Base-by-base conservation (phyloP, 2,888 invertebrate genomes). In the Pegoplata infirma region DNA sequence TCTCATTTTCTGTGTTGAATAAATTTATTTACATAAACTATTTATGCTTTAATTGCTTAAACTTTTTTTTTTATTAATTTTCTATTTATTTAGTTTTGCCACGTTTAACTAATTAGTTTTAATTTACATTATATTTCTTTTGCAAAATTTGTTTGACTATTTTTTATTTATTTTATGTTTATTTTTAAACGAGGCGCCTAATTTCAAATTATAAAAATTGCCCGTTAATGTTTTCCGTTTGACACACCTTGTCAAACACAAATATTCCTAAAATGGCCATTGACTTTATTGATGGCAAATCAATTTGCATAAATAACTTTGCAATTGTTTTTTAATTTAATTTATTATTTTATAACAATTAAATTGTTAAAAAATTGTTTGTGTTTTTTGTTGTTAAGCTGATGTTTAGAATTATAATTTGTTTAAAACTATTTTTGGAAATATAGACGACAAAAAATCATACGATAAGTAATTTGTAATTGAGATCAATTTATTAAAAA, bases 191-290 rank as follows among this genome's bases (percentile, higher is more conserved):
- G 14, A 55, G 63, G 63, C 68, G 68, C 68, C 75, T 49, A 10
- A 56, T 23, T 32, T 69, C n/a, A 58, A 53, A 64, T 71, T 23
- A 36, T 4, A n/a, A 58, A 12, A 40, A 14, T 8, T 14, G 14
- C 5, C 5, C 14, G n/a, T 17, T 28, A 19, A 58, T 21, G 2
- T 19, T 58, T 58, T 51, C 51, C 51, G 51, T 56, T 53, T 47
- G 23, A 69, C 73, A 64, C 77, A 64, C 63, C 73, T 64, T 68
- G 61, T 64, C 59, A 73, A 73, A 63, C 44, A 32, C 47, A 44
- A 58, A 49, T 44, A 32, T 44, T 23, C 17, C 1, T 19, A 46
- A 58, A 58, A 21, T 7, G 32, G 5, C 63, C 51, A 40, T 46
- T 51, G 40, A 53, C 51, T 59, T 61, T 8, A 46, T 28, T 67